phyloP scores from a whole-genome alignment of 2,113 vertebrate genomes.

The Xiphophorus couchianus region DNA sequence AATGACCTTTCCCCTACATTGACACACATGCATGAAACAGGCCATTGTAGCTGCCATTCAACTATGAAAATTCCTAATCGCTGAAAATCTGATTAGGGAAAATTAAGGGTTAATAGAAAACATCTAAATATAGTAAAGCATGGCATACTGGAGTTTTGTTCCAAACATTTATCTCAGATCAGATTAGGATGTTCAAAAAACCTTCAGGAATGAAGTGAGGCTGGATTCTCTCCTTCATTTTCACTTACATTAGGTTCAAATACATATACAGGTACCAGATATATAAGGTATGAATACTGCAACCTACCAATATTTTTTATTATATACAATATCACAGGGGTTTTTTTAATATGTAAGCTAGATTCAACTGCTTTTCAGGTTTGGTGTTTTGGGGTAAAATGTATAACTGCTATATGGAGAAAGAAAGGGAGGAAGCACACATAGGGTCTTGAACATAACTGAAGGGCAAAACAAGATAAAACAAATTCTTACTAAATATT shows the following conservation, averaged over 20 bases:
- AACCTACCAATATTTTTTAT: neutral
- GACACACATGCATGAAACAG: no score
- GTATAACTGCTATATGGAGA: no score
- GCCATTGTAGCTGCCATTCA: no score
- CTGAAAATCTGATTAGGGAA: neutral
- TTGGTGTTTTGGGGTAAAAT: no score
- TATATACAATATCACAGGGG: neutral
- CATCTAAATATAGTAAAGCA: neutral
- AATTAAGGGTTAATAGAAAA: neutral
- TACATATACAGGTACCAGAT: neutral
- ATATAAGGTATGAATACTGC: no score
- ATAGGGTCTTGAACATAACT: no score
- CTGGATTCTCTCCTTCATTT: constrained; percentile 15
- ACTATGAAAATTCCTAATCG: no score
- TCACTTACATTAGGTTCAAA: neutral
- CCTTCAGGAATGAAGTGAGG: constrained; percentile 63
- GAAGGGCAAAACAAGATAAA: neutral
- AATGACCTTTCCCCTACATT: no score
- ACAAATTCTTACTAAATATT: neutral
- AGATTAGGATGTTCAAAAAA: constrained; percentile 31
- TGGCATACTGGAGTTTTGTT: neutral
- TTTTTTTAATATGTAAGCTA: neutral
- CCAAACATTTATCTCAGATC: neutral
- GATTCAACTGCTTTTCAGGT: neutral
- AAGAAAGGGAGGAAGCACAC: no score